Base-by-base conservation (phyloP, 2,888 invertebrate species). In the Linyphia triangularis region DNA sequence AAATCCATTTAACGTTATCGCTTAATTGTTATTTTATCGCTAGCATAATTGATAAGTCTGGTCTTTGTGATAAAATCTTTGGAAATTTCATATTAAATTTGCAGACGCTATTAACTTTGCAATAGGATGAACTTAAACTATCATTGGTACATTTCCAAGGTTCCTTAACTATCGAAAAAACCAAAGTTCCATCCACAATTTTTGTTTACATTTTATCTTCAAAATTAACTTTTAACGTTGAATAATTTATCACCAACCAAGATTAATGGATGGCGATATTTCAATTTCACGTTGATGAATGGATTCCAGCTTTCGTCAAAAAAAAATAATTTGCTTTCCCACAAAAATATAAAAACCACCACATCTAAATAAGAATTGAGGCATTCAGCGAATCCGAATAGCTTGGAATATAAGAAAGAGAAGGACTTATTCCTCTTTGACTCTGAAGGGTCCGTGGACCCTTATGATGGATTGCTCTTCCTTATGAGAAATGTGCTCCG, bases 401-500 rank as follows among this genome's bases (percentile, higher is more conserved):
- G 16, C 16, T 16, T 10, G 16, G 43, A 43, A 43, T 1, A 16
- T 16, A 16, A 40, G 40, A 6, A 13, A 40, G n/a, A 1, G 13
- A 26, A 10, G n/a, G 77, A 77, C 77, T 37, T 24, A 10, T 2
- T 2, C 37, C 59, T n/a, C 19, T 81, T 16, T 59, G 13, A 5
- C 22, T 26, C 40, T 22, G 10, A 77, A n/a, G 13, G 6, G 6
- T 16, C 51, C 5, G 10, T 10, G 24, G 19, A 6, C 40, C 40
- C 51, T 51, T 51, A 78, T 78, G 85, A 85, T 85, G 78, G 78
- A 85, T 85, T 37, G 72, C 33, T n/a, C 61, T 70, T 72, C 24
- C 70, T 78, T 78, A 72, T 85, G 85, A 85, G 85, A 77, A 77
- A 85, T 82, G 72, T 85, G 84, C 24, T 40, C 40, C 72, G 59